Conservation (phyloP, 2,113 vertebrate genomes). For the Rhabdornis inornatus region DNA sequence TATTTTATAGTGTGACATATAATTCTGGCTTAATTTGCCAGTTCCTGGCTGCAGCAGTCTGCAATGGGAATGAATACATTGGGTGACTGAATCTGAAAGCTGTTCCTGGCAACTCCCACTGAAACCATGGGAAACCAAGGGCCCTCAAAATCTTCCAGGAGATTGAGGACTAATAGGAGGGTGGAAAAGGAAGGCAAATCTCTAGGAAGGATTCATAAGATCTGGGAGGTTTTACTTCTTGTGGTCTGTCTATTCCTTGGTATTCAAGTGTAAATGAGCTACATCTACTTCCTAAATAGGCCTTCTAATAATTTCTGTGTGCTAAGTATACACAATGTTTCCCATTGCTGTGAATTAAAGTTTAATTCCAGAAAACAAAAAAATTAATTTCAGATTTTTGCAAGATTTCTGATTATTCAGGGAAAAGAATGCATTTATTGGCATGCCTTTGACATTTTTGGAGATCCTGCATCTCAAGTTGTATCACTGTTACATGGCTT, state of each 20-base stretch:
- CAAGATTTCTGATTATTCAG: background rate
- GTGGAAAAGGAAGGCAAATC: background rate
- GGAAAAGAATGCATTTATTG: background rate
- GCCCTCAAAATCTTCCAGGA: background rate
- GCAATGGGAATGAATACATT: background rate
- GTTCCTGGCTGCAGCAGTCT: background rate
- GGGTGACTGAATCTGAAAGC: background rate
- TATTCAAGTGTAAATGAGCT: background rate
- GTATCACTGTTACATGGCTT: background rate
- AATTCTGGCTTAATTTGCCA: background rate
- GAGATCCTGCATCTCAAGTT: background rate
- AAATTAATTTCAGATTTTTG: background rate
- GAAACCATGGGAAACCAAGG: background rate
- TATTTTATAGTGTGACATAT: fast-evolving
- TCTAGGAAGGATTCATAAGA: background rate
- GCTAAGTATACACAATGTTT: background rate
- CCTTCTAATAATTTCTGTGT: background rate
- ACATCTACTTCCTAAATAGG: background rate
- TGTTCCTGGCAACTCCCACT: background rate
- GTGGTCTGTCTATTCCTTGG: background rate
- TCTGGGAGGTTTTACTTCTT: background rate
- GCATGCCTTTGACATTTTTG: background rate
- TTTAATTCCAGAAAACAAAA: background rate
- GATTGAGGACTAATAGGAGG: background rate
- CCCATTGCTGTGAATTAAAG: background rate